Evolutionary conservation across 2,888 invertebrate genomes (phyloP).

Genomic region (Sphaeridia pumilis): DNA sequence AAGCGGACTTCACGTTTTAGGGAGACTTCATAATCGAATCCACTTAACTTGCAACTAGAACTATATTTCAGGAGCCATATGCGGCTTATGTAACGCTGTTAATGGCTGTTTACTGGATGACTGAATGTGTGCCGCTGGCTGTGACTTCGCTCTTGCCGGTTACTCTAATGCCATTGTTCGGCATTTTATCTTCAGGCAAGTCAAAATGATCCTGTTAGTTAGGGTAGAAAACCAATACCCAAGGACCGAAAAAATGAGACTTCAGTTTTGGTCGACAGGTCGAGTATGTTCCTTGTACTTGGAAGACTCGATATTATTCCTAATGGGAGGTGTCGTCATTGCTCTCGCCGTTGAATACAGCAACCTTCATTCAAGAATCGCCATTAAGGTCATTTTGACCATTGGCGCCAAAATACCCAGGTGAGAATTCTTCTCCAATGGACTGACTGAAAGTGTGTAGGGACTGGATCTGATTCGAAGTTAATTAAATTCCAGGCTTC

Average conservation of each 20-base stretch:
- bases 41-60: background rate
- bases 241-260: background rate
- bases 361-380: conserved; percentile 45
- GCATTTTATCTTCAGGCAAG: conserved; percentile 51
- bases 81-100: conserved; percentile 29
- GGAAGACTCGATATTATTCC: conserved; percentile 30
- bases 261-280: too few species aligned
- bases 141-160: conserved; percentile 75
- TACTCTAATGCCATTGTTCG: conserved; percentile 68
- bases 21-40: background rate
- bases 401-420: conserved; percentile 32
- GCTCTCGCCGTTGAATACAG: conserved; percentile 45
- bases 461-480: background rate
- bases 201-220: background rate
- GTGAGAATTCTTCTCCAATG: conserved; percentile 14
- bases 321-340: conserved; percentile 42
- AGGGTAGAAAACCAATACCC: background rate
- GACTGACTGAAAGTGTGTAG: background rate
- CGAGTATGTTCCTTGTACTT: conserved; percentile 29
- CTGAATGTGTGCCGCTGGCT: conserved; percentile 64
- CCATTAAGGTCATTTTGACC: conserved; percentile 41
- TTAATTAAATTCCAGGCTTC: conserved; percentile 47
- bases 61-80: conserved; percentile 25
- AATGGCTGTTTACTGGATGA: conserved; percentile 33
- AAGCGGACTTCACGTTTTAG: background rate